Base-by-base conservation (phyloP, 2,797 vertebrate genomes). In the Lagocephalus sceleratus region DNA sequence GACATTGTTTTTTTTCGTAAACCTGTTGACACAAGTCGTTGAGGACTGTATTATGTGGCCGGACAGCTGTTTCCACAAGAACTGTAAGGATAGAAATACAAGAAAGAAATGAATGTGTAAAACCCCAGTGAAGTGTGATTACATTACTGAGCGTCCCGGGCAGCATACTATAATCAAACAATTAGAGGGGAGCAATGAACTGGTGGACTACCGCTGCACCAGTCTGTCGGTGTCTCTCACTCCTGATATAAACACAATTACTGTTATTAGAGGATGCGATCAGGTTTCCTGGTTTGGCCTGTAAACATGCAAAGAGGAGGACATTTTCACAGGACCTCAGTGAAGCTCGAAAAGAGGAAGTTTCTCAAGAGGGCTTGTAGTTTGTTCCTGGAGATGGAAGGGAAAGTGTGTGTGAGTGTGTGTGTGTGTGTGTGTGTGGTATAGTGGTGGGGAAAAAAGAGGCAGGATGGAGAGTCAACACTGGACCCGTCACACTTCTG, bases 1-100 rank as follows among this genome's bases (percentile, higher is more conserved):
- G 88, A 89, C 88, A 90, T 86, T 91, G 90, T 92, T 94, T 88
- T 92, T n/a, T 92, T 88, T 88, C 84, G 70, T 78, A 85, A 90
- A 90, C 69, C 83, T 82, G 87, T 71, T 87, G 85, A 88, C 83
- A 90, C 86, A 75, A 86, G 66, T 79, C 71, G 68, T 52, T 25
- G 74, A 81, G 64, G 75, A 75, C 35, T 35, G 14, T 73, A 78
- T 81, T 81, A 76, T 78, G 78, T 85, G 70, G 32, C 63, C 68
- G 75, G 73, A 82, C 87, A 88, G 84, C 87, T 89, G 87, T 85
- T 85, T 83, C 69, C 73, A 73, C 76, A 83, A 81, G 75, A 81
- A 81, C 68, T 80, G 51, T 47, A 72, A 75, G 64, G 59, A 57
- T 3, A 3, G 46, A 45, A 66, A 54, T 22, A 22, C 42, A 60